phyloP scores from a whole-genome alignment of 2,888 invertebrate genomes.

The Sepiola atlantica region DNA sequence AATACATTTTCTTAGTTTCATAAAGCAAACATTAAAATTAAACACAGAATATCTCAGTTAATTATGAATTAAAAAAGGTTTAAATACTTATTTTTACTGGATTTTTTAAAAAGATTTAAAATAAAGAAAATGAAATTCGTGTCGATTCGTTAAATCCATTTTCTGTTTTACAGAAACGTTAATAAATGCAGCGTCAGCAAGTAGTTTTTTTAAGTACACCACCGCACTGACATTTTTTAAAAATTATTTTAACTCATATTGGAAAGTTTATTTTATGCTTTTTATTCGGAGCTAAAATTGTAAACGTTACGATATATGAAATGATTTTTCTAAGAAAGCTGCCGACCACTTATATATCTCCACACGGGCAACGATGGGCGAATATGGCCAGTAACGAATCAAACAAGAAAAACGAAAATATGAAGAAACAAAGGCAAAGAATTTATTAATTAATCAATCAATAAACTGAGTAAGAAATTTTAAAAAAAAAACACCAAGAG shows the following conservation, averaged over 20 bases:
- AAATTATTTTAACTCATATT: no score
- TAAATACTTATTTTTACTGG: no score
- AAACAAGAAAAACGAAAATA: background rate
- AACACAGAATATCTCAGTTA: background rate
- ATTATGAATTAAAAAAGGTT: no score
- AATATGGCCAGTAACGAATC: background rate
- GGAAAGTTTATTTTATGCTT: no score
- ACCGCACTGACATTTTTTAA: no score
- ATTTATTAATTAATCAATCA: background rate
- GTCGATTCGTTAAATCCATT: no score
- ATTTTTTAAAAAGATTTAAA: no score
- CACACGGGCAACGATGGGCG: background rate
- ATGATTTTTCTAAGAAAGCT: background rate
- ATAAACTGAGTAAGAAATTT: background rate
- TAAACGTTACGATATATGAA: background rate
- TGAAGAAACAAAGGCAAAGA: background rate
- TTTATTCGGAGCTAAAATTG: background rate
- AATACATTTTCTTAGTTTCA: no score
- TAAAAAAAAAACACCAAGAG: background rate
- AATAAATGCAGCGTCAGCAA: no score
- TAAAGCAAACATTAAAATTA: background rate
- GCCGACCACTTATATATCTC: background rate
- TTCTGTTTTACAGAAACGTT: no score
- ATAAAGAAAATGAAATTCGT: no score
- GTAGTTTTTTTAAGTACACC: no score